phyloP scores from a whole-genome alignment of 2,888 invertebrate genomes.

The Rapana venosa region DNA sequence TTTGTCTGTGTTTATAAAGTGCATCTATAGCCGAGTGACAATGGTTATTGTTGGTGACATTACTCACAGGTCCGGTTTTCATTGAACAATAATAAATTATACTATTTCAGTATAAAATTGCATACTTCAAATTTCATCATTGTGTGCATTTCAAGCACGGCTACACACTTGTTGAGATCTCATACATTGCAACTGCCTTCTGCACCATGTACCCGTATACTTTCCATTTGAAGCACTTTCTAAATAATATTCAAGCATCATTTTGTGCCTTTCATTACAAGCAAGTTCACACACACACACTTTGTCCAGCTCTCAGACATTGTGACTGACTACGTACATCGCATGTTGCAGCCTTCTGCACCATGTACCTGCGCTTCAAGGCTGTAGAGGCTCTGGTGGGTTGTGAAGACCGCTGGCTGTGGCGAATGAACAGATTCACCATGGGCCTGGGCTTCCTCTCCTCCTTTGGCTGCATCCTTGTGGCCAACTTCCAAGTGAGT shows the following conservation, averaged over 20 bases:
- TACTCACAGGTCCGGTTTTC: no score
- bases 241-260: no score
- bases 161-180: not conserved
- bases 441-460: conserved; percentile 83
- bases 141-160: not conserved
- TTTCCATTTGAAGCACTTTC: no score
- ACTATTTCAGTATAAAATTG: no score
- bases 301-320: no score
- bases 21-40: no score
- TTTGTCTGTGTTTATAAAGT: no score
- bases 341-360: conserved; percentile 81
- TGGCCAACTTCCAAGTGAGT: conserved; percentile 85
- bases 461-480: conserved; percentile 84
- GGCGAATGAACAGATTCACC: conserved; percentile 81
- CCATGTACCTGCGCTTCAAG: conserved; percentile 85
- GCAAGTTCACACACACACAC: no score
- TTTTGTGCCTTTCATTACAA: no score
- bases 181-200: conserved; percentile 79
- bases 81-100: no score
- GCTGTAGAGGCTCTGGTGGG: conserved; percentile 80
- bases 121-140: not conserved
- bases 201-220: conserved; percentile 84
- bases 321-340: not conserved
- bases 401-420: conserved; percentile 54
- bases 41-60: no score